Base-by-base conservation (phyloP, 2,113 vertebrate genomes). In the Oryzias melastigma region DNA sequence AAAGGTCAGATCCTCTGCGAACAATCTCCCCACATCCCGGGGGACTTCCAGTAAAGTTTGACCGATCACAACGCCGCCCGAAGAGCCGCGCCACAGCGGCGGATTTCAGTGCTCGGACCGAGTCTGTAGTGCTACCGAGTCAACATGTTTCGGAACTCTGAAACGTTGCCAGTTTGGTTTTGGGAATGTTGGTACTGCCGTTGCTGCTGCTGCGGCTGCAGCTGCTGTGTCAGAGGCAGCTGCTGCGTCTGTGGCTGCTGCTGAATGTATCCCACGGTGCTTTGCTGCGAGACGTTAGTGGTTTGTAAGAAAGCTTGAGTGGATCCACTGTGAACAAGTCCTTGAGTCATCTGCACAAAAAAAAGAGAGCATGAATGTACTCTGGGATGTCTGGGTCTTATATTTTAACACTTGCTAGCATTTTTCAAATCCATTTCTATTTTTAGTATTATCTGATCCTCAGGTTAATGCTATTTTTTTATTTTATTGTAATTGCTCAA, bases 111-210 rank as follows among this genome's bases (percentile, higher is more conserved):
- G 46, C 62, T 42, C 54, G 19, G 2, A 50, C 51, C 0, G 19
- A n/a, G 74, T 66, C 51, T 51, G 14, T 14, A 25, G 48, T 46
- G 87, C 87, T 93, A 93, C 87, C 87, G 90, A 16, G 93, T 94
- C 72, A 94, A 87, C 91, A 95, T 91, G 82, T 94, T 94, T 0
- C 91, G 67, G 67, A 92, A 86, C 83, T 92, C 92, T 0, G 90
- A 85, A 63, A 93, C 85, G 68, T 85, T 90, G 84, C 90, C 89
- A 24, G 79, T 77, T 67, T 84, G 87, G 75, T 78, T 89, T 71
- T 93, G 92, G 78, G 89, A 86, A 85, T 91, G 90, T 73, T 86
- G 81, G 58, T 90, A 91, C 0, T 73, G 7, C 73, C 86, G 67
- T 13, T 79, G 81, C 50, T 88, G 73, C 68, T 81, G 85, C n/a